Percentiles rank a stretch among this genome's conserved stretches.
Evolutionary conservation across 2,888 invertebrate genomes (phyloP).

Genomic region (Luperina nickerlii): DNA sequence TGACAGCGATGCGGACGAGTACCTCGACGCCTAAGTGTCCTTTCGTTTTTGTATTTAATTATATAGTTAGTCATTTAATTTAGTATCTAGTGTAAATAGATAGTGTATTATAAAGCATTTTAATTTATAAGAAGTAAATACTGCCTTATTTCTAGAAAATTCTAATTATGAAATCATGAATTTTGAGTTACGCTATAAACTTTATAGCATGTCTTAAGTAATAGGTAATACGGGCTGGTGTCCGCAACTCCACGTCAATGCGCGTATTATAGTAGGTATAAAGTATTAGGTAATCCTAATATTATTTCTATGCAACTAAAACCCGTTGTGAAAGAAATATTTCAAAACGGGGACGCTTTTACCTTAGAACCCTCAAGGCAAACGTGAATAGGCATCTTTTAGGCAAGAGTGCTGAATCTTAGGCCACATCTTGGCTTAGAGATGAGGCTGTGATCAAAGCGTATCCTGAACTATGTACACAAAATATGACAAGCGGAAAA

Average conservation of each 20-base stretch:
- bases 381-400: slow-evolving; percentile 45
- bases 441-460: slow-evolving; percentile 40
- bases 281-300: not conserved
- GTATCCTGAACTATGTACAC: slow-evolving; percentile 1
- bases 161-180: not conserved
- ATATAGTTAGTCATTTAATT: no score
- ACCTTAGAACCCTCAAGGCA: slow-evolving; percentile 22
- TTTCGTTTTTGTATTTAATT: no score
- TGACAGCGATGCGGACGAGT: no score
- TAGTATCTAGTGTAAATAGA: no score
- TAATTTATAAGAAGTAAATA: not conserved
- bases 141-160: not conserved
- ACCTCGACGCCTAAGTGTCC: no score
- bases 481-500: slow-evolving; percentile 4
- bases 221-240: no score
- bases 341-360: slow-evolving; percentile 29
- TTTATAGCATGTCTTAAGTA: not conserved
- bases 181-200: not conserved
- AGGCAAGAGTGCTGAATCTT: slow-evolving; percentile 41
- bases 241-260: no score
- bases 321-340: not conserved
- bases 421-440: slow-evolving; percentile 13
- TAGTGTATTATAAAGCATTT: not conserved
- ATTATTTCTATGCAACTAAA: not conserved
- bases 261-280: no score